Percentiles rank a stretch among this genome's conserved stretches.
These are phyloP conservation scores for Galemys pyrenaicus DNA, from an alignment of 2,113 vertebrate genomes.

Conservation along the genomic window DNA sequence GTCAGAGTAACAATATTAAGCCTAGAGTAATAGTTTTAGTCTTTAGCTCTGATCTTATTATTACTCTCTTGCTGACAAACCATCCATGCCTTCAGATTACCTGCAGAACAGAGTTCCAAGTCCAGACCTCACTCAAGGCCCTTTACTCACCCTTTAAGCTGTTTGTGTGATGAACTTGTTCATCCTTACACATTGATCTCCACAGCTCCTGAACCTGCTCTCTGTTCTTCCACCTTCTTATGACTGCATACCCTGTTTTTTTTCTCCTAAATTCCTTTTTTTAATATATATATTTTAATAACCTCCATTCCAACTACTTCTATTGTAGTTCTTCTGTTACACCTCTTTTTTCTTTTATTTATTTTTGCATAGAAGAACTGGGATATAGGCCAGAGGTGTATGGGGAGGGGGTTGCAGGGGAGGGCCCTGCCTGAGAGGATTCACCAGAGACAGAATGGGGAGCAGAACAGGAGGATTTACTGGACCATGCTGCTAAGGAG, in stretches of 20 bases:
- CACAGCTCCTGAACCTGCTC: background rate
- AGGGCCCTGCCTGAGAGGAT: too few relatives aligned
- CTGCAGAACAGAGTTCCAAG: background rate
- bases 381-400: too few relatives aligned
- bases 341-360: background rate
- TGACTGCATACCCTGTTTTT: background rate
- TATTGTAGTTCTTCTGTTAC: background rate
- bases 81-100: background rate
- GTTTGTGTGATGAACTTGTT: slow-evolving; percentile 18
- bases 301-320: background rate
- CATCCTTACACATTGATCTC: background rate
- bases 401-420: too few relatives aligned
- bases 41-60: background rate
- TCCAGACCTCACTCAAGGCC: background rate
- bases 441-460: too few relatives aligned
- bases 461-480: too few relatives aligned
- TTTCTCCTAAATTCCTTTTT: background rate
- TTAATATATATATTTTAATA: too few relatives aligned
- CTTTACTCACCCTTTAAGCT: background rate
- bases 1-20: background rate
- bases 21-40: slow-evolving; percentile 19
- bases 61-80: slow-evolving; percentile 8
- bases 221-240: background rate
- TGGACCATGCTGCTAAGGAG: too few relatives aligned
- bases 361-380: too few relatives aligned